Conservation (phyloP, 2,888 invertebrate species). For the Spodoptera picta region DNA sequence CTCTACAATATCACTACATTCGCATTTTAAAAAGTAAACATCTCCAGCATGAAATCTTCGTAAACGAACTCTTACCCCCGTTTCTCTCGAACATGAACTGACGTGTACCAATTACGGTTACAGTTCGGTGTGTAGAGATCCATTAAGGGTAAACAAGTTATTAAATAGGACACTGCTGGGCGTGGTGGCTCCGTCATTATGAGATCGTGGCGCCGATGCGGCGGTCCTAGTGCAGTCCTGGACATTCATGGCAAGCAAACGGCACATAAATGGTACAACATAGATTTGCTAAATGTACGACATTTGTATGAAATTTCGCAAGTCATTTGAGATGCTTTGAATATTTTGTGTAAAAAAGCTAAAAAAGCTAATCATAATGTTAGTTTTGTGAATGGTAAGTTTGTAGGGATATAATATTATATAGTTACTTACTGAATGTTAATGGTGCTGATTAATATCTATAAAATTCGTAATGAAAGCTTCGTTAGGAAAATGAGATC, state of each 20-base stretch:
- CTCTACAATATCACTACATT: too few species aligned
- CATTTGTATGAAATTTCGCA: not conserved
- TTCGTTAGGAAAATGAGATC: too few species aligned
- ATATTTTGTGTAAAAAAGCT: not conserved
- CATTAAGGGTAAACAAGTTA: slow-evolving; percentile 74
- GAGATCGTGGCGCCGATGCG: slow-evolving; percentile 64
- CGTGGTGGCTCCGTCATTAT: slow-evolving; percentile 68
- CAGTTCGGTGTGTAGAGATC: slow-evolving; percentile 58
- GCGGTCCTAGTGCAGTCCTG: slow-evolving; percentile 48
- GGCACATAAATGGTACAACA: slow-evolving; percentile 3
- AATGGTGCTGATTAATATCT: too few species aligned
- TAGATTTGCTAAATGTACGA: slow-evolving; percentile 4
- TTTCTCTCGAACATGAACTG: not conserved
- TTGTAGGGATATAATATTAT: too few species aligned
- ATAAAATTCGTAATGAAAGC: too few species aligned
- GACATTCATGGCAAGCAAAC: slow-evolving; percentile 20
- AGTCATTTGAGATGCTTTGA: not conserved
- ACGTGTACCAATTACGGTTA: not conserved
- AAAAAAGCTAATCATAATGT: too few species aligned
- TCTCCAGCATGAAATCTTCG: too few species aligned
- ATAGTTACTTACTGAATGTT: too few species aligned
- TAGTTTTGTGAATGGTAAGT: too few species aligned
- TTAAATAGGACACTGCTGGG: slow-evolving; percentile 76
- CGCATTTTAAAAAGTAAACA: too few species aligned
- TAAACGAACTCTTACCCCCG: too few species aligned